Conservation (phyloP, 2,113 vertebrate genomes). For the Pomatorhinus ruficollis region DNA sequence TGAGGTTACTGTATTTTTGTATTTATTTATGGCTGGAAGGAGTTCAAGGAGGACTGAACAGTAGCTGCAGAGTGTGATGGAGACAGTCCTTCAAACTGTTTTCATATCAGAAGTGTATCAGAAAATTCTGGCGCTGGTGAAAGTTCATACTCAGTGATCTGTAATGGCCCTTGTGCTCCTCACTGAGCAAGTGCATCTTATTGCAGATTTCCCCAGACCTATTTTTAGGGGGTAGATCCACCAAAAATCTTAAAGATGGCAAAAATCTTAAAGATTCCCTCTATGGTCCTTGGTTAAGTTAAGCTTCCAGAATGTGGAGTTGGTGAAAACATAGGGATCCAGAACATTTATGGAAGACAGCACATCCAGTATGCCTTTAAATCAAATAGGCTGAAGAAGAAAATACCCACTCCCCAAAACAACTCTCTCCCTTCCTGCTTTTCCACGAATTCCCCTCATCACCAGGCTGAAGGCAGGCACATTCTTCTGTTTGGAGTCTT, state of each 20-base stretch:
- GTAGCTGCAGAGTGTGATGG: background rate
- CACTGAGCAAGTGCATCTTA: background rate
- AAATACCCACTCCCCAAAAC: background rate
- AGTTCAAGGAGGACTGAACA: background rate
- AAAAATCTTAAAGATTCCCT: background rate
- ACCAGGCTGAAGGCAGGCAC: background rate
- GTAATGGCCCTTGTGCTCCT: background rate
- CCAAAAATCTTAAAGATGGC: background rate
- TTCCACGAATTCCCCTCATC: background rate
- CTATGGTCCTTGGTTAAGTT: background rate
- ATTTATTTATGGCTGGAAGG: background rate
- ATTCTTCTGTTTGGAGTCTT: background rate
- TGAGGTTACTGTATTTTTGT: background rate
- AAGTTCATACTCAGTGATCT: background rate
- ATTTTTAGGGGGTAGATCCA: background rate
- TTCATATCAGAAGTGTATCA: background rate
- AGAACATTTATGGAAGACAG: background rate
- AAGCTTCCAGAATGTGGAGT: background rate
- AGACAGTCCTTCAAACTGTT: background rate
- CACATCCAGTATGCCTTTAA: background rate
- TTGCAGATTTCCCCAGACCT: background rate
- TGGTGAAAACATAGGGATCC: background rate
- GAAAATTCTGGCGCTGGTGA: background rate
- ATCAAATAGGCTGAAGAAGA: background rate
- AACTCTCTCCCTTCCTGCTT: background rate